Evolutionary conservation across 1,140 invertebrate genomes (phyloP).

Genomic region (Drosophila prosaltans): DNA sequence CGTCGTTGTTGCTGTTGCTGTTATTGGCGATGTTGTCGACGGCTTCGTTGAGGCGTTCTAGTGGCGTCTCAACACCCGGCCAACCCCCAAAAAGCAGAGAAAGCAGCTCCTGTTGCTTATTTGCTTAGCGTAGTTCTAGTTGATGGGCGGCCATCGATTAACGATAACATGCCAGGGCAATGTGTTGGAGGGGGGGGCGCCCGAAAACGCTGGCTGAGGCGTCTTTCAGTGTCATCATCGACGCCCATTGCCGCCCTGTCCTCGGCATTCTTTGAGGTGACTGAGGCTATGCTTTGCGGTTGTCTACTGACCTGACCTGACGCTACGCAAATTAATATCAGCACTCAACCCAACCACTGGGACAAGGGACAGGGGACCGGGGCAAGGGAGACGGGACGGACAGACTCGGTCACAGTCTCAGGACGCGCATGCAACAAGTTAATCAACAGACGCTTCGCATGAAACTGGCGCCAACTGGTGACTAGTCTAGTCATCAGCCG

Average conservation of each 20-base stretch:
- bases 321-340: conserved; percentile 68
- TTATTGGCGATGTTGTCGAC: conserved; percentile 13
- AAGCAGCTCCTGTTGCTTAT: conserved; percentile 75
- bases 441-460: conserved; percentile 78
- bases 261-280: conserved; percentile 31
- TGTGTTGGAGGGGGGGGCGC: not conserved
- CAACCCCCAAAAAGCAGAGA: conserved; percentile 17
- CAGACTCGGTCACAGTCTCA: conserved; percentile 18
- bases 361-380: not conserved
- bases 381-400: not conserved
- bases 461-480: conserved; percentile 67
- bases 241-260: conserved; percentile 14
- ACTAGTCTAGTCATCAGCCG: conserved; percentile 52
- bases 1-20: conserved; percentile 2
- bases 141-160: conserved; percentile 77
- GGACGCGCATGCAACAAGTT: conserved; percentile 79
- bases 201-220: conserved; percentile 1
- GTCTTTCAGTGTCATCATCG: conserved; percentile 48
- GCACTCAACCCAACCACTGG: conserved; percentile 7
- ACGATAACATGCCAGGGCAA: conserved; percentile 58
- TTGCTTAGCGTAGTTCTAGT: conserved; percentile 67
- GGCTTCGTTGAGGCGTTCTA: conserved; percentile 24
- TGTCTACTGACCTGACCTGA: conserved; percentile 21
- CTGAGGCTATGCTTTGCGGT: conserved; percentile 43
- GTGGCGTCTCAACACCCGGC: conserved; percentile 31